Conservation (phyloP, 2,797 vertebrate genomes). For the Galagoides demidoff region DNA sequence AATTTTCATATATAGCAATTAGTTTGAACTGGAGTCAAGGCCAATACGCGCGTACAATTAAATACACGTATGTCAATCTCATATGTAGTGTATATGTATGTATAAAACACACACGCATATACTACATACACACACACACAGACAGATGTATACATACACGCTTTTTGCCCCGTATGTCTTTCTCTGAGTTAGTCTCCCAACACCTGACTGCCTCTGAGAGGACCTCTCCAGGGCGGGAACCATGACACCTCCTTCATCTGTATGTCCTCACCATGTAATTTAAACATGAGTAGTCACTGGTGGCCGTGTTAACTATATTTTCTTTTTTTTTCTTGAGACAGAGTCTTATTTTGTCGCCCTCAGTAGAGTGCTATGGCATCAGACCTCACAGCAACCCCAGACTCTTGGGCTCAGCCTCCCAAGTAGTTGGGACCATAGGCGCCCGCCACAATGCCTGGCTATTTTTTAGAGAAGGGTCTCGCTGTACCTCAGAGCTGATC, state of each 20-base stretch:
- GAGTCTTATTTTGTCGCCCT: too few relatives aligned
- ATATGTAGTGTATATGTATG: not conserved
- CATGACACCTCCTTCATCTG: accelerated
- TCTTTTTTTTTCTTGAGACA: not conserved
- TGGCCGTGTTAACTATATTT: not conserved
- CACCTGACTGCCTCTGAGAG: not conserved
- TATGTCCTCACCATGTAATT: not conserved
- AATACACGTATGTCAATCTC: not conserved
- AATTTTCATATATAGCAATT: not conserved
- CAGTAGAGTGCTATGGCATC: too few relatives aligned
- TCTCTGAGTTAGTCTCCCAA: not conserved
- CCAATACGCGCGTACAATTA: not conserved
- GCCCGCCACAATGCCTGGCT: too few relatives aligned
- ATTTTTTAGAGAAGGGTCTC: too few relatives aligned
- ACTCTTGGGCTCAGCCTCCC: too few relatives aligned
- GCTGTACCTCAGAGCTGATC: too few relatives aligned
- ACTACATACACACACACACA: not conserved
- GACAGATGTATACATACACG: not conserved
- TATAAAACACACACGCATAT: accelerated
- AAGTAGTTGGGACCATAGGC: too few relatives aligned
- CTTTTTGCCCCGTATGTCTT: not conserved
- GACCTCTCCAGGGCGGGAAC: not conserved
- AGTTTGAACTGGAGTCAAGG: not conserved
- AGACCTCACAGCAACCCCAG: too few relatives aligned
- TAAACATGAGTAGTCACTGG: not conserved